Conservation (phyloP, 2,888 invertebrate species). For the Cheilosia variabilis region DNA sequence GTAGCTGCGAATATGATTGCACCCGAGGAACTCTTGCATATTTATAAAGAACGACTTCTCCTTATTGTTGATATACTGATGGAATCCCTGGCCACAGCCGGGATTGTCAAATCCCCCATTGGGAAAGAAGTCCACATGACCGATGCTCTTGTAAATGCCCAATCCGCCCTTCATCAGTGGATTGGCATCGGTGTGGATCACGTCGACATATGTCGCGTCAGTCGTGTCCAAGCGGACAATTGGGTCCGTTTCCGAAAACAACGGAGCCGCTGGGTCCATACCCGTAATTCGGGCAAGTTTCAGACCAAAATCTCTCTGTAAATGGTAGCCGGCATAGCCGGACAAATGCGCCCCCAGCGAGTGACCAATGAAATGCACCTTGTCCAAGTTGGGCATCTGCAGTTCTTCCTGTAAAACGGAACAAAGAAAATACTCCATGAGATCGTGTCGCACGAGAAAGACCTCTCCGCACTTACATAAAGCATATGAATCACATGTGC, state of each 20-base stretch:
- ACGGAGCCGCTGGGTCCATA: constrained; percentile 96
- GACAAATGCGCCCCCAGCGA: constrained; percentile 93
- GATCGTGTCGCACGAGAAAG: not conserved
- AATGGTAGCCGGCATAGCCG: constrained; percentile 92
- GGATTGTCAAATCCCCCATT: constrained; percentile 94
- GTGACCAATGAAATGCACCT: constrained; percentile 93
- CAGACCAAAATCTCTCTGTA: constrained; percentile 88
- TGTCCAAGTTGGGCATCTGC: constrained; percentile 85
- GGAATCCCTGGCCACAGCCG: constrained; percentile 86
- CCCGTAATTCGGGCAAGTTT: constrained; percentile 92
- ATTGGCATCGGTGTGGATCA: constrained; percentile 94
- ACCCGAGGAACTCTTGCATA: constrained; percentile 87
- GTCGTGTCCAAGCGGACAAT: constrained; percentile 92
- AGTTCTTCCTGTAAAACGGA: constrained; percentile 84
- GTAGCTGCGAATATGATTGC: constrained; percentile 94
- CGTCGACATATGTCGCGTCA: constrained; percentile 95
- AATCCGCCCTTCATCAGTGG: constrained; percentile 90
- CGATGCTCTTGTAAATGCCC: constrained; percentile 92
- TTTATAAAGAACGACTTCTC: constrained; percentile 87
- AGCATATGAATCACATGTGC: constrained; percentile 88
- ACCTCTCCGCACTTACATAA: constrained; percentile 83
- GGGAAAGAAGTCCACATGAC: constrained; percentile 96
- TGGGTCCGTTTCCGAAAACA: constrained; percentile 92
- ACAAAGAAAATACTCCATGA: constrained; percentile 1
- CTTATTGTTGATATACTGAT: constrained; percentile 86